Evolutionary conservation across 2,888 invertebrate genomes (phyloP).

Genomic region (Cerastoderma edule): DNA sequence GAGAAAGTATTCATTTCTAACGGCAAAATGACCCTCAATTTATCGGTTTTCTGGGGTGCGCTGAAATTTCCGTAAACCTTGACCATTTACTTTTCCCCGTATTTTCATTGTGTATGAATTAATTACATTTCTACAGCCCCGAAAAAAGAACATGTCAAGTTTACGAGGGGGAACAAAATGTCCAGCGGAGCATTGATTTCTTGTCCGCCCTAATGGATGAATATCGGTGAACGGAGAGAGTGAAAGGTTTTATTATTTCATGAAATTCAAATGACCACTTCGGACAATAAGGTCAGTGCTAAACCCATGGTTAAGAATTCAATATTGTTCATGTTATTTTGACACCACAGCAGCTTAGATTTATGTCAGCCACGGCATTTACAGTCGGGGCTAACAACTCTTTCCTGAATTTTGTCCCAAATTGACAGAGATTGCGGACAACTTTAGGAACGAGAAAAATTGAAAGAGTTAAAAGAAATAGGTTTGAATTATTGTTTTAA

Average conservation of each 20-base stretch:
- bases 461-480: too few relatives aligned
- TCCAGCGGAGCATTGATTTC: constrained; percentile 39
- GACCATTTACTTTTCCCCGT: constrained; percentile 31
- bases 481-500: too few relatives aligned
- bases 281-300: constrained; percentile 27
- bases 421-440: too few relatives aligned
- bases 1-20: constrained; percentile 35
- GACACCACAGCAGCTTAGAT: constrained; percentile 36
- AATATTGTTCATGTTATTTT: constrained; percentile 23
- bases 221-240: constrained; percentile 53
- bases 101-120: constrained; percentile 43
- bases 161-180: background rate
- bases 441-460: too few relatives aligned
- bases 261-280: constrained; percentile 56
- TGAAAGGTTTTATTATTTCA: constrained; percentile 62
- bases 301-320: constrained; percentile 14
- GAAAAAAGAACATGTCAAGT: constrained; percentile 9
- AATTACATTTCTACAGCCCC: constrained; percentile 39
- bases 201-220: constrained; percentile 31
- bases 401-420: too few relatives aligned
- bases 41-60: constrained; percentile 22
- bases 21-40: constrained; percentile 45
- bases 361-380: constrained; percentile 32
- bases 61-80: constrained; percentile 37
- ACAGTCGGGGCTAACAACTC: too few relatives aligned